phyloP scores from a whole-genome alignment of 2,888 invertebrate genomes.

The Tuberolachnus salignus region DNA sequence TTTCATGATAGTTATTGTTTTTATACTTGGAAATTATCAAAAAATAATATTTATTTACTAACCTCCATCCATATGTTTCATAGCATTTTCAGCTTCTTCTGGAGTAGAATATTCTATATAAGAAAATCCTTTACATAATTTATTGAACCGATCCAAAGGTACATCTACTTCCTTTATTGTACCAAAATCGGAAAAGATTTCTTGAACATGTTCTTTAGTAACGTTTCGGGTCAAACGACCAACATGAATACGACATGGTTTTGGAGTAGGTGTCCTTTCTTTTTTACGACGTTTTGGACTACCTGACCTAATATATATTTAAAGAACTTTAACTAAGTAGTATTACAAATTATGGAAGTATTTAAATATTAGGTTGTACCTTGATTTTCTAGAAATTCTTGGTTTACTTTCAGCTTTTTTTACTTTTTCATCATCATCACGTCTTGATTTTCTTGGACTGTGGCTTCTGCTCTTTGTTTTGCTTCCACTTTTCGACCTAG shows the following conservation, averaged over 20 bases:
- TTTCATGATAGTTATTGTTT: not conserved
- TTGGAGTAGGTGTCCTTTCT: slow-evolving; percentile 86
- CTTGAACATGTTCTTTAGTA: slow-evolving; percentile 84
- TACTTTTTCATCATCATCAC: slow-evolving; percentile 59
- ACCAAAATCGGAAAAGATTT: slow-evolving; percentile 90
- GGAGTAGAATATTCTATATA: slow-evolving; percentile 93
- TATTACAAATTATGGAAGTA: not conserved
- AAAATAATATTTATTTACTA: slow-evolving; percentile 58
- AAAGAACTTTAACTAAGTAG: not conserved
- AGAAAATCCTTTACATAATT: slow-evolving; percentile 89
- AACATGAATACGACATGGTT: slow-evolving; percentile 92
- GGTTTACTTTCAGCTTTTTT: slow-evolving; percentile 61
- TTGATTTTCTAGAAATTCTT: slow-evolving; percentile 58
- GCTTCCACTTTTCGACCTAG: slow-evolving; percentile 52
- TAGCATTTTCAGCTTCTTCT: slow-evolving; percentile 96
- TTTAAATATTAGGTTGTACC: slow-evolving; percentile 55
- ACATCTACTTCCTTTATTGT: slow-evolving; percentile 87
- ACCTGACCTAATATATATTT: slow-evolving; percentile 64
- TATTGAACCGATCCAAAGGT: slow-evolving; percentile 81
- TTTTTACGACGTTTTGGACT: slow-evolving; percentile 74
- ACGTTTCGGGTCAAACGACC: slow-evolving; percentile 92
- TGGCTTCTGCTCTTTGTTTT: slow-evolving; percentile 60
- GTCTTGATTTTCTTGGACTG: slow-evolving; percentile 59
- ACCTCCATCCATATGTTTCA: slow-evolving; percentile 99
- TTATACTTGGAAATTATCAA: not conserved